Evolutionary conservation across 2,797 vertebrate genomes (phyloP).

Genomic region (Neoniphon sammara): DNA sequence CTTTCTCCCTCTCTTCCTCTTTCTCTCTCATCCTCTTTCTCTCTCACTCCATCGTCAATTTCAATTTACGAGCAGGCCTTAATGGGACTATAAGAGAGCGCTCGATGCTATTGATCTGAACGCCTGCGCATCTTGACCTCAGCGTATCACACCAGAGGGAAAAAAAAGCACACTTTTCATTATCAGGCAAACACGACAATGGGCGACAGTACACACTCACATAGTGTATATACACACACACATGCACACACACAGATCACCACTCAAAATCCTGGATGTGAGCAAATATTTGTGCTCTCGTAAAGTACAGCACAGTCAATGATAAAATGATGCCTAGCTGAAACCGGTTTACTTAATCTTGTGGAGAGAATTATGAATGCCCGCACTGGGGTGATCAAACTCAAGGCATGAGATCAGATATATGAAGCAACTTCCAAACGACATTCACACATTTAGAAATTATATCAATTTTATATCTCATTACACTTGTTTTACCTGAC

Average conservation of each 20-base stretch:
- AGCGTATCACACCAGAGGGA: constrained; percentile 55
- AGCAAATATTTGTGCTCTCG: constrained; percentile 74
- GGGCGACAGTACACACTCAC: constrained; percentile 37
- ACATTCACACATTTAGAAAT: constrained; percentile 20
- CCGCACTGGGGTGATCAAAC: constrained; percentile 32
- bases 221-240: constrained; percentile 33
- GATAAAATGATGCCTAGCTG: constrained; percentile 50
- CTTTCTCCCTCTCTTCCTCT: constrained; percentile 27
- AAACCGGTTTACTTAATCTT: constrained; percentile 55
- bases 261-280: constrained; percentile 73
- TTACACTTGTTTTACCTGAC: constrained; percentile 5
- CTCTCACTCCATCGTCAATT: constrained; percentile 73
- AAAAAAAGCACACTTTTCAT: constrained; percentile 67
- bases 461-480: constrained; percentile 38
- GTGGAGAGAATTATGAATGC: constrained; percentile 55
- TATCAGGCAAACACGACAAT: constrained; percentile 63
- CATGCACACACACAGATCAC: constrained; percentile 54
- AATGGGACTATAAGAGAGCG: constrained; percentile 80
- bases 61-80: constrained; percentile 78
- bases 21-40: constrained; percentile 30
- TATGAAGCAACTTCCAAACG: constrained; percentile 19
- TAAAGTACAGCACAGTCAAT: constrained; percentile 56
- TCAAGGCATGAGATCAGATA: constrained; percentile 48
- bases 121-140: constrained; percentile 76
- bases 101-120: constrained; percentile 80